Base-by-base conservation (phyloP, 2,888 invertebrate genomes). In the Ellobium chinense region DNA sequence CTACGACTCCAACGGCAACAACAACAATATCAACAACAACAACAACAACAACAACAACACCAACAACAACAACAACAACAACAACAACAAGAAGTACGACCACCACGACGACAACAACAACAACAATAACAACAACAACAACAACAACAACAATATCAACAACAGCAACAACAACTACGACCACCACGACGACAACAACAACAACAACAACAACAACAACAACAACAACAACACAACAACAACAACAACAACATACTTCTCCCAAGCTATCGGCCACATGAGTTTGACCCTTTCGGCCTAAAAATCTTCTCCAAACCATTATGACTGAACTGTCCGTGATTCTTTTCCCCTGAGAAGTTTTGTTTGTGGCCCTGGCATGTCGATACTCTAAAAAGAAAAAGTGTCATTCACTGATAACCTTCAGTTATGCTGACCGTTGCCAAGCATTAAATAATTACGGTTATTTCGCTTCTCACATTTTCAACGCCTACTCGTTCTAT, bases 31-130 rank as follows among this genome's bases (percentile, higher is more conserved):
- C 63, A 29, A 63, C 63, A 29, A 18, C 63, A 29, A 63, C 63
- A 27, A 63, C 63, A 27, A 63, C 63, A 27, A 63, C 31, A 29
- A 31, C 63, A 29, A 63, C 63, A 29, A 63, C 63, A 29, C n/a
- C 63, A 29, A 63, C 63, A 27, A 63, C 63, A 27, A 31, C 29
- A 29, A 63, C 63, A 29, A 63, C 63, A 29, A 63, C 63, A 27
- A 63, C 63, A 27, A 63, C 63, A 27, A 63, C 63, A 27, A 31
- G 27, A 29, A 31, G 27, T 29, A 63, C 31, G 18, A 63, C 63
- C 29, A 63, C 31, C 29, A 63, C 63, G n/a, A 63, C 63, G n/a
- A 63, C 63, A 27, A 63, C 63, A 27, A 63, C 63, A 29, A 31
- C 63, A 29, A 31, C 63, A 29, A 63, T 29, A 29, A 63, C 31